A percentile compares a stretch with the other conserved stretches of the same genome.
phyloP scores from a whole-genome alignment of 2,113 vertebrate species.

The Sula dactylatra region DNA sequence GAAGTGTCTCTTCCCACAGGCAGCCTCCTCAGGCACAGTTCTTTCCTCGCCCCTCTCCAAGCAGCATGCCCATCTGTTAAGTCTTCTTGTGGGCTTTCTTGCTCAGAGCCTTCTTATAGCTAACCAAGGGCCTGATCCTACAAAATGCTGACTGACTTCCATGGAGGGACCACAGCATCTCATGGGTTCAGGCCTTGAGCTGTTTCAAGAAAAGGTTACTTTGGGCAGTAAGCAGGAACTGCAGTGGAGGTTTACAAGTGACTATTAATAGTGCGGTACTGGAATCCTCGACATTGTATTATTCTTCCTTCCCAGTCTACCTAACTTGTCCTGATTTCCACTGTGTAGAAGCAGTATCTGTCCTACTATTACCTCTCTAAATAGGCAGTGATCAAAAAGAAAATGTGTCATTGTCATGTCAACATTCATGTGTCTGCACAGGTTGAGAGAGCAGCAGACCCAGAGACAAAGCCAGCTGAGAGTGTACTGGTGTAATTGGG shows the following conservation, averaged over 20 bases:
- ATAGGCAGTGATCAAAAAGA: background rate
- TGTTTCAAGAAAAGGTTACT: background rate
- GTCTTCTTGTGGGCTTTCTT: background rate
- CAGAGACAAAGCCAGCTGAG: background rate
- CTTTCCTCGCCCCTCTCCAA: background rate
- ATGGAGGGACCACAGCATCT: background rate
- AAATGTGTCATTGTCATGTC: background rate
- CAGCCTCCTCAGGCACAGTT: background rate
- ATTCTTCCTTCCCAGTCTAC: background rate
- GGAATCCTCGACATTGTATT: background rate
- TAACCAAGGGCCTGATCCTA: background rate
- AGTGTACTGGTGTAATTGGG: background rate
- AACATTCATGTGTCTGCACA: background rate
- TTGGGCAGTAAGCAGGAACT: background rate
- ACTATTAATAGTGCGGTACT: background rate
- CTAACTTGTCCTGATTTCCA: background rate
- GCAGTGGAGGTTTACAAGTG: background rate
- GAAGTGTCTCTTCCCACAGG: background rate
- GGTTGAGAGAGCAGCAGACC: background rate
- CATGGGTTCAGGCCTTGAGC: background rate
- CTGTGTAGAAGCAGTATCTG: background rate
- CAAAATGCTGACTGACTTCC: background rate
- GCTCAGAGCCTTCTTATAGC: background rate
- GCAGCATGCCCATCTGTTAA: background rate
- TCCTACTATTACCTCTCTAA: background rate